Evolutionary conservation across 2,113 vertebrate genomes (phyloP), one percentile per base, ranked within the genome.

Genomic region (Steatornis caripensis): DNA sequence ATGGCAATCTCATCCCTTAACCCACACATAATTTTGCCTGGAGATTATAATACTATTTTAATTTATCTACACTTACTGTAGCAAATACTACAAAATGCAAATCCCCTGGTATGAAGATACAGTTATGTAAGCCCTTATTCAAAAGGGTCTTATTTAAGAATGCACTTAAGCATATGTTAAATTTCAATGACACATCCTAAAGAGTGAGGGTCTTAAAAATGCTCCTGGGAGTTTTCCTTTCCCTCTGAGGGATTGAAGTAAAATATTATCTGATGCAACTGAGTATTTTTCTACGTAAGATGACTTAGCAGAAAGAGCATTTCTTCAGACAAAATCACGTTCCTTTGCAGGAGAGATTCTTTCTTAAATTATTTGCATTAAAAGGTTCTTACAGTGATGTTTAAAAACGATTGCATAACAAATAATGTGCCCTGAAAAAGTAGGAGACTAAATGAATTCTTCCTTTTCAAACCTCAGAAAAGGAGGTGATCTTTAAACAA

Each of bases 221-320:
- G 76, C 37, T 78, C 76, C 64, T 71, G 69, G 78, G 72, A 88
- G 64, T 85, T 92, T 78, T 82, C 69, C 69, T 69, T 70, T 27
- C 29, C 32, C 30, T 68, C 60, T 60, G 57, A 64, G 57, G 57
- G 72, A 64, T 81, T 94, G 61, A 49, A 58, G 53, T 84, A 74
- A 88, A 84, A 70, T 17, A 48, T 10, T 78, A 23, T 75, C 55
- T 68, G 72, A 83, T 41, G 69, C 53, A 92, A 43, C n/a, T 27
- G 36, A 9, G 37, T 6, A 2, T 84, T 92, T 94, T 91, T 57
- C 41, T 87, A 27, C 80, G 41, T 85, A 91, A 84, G 78, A 95
- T 96, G 95, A 97, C 95, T 96, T 94, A 94, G 93, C 90, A 96
- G 84, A 95, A 91, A 91, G 43, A 89, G 36, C 46, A 46, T 49